phyloP scores from a whole-genome alignment of 1,140 invertebrate species.

The Archivesica marissinica region DNA sequence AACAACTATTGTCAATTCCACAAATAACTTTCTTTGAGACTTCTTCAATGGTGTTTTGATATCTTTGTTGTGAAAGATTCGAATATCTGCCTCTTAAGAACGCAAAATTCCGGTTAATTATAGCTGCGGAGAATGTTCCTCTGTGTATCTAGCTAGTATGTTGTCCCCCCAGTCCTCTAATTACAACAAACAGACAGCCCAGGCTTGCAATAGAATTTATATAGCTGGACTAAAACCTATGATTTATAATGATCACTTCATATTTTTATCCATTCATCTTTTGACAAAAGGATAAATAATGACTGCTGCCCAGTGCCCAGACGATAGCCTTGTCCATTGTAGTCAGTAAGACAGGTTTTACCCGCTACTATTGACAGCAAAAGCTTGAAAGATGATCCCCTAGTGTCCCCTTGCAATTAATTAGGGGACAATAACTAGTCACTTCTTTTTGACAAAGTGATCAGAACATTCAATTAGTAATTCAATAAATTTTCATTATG shows the following conservation, averaged over 20 bases:
- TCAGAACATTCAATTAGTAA: constrained; percentile 5
- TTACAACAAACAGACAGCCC: not conserved
- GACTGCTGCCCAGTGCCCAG: not conserved
- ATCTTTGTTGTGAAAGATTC: too few species aligned
- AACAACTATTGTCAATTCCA: too few species aligned
- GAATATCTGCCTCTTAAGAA: too few species aligned
- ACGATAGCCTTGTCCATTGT: not conserved
- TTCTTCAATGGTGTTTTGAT: too few species aligned
- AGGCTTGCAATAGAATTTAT: not conserved
- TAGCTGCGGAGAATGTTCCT: too few species aligned
- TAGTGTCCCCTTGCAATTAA: not conserved
- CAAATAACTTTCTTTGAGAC: too few species aligned
- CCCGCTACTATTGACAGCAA: constrained; percentile 12
- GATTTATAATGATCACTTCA: constrained; percentile 17
- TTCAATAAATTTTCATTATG: constrained; percentile 1
- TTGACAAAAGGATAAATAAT: constrained; percentile 8
- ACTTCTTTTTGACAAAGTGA: constrained; percentile 23
- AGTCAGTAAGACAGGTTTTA: constrained; percentile 4
- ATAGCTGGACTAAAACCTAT: not conserved
- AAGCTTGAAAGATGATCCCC: constrained; percentile 13
- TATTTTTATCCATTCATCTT: not conserved
- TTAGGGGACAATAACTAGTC: constrained; percentile 29
- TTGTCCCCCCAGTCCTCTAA: not conserved
- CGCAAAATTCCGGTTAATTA: too few species aligned
- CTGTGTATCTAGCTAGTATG: not conserved